Conservation (phyloP, 2,113 vertebrate genomes). For the Gallinago media region DNA sequence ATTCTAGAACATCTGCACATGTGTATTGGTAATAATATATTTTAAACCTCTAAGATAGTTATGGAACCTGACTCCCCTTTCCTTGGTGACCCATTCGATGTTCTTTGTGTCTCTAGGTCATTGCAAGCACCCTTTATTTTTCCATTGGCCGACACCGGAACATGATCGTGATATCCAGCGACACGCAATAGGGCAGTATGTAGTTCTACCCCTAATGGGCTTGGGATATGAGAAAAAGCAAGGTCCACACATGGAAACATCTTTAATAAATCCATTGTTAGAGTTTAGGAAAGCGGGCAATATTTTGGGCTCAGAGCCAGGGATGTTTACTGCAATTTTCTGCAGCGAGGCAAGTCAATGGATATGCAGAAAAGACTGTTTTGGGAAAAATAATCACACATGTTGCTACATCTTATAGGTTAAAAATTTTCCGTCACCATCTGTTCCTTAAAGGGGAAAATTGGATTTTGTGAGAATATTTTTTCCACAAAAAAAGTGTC, state of each 20-base stretch:
- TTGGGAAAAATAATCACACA: neutral
- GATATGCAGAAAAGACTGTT: neutral
- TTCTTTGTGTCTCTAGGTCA: neutral
- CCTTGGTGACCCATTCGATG: neutral
- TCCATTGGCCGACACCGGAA: neutral
- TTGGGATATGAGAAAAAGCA: neutral
- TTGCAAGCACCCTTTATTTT: neutral
- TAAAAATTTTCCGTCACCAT: neutral
- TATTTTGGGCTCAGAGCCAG: neutral
- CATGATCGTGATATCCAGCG: neutral
- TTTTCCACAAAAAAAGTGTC: neutral
- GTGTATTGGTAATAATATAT: neutral
- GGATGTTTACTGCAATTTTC: neutral
- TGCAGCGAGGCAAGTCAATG: neutral
- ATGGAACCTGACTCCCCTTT: neutral
- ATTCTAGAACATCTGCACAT: neutral
- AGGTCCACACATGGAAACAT: neutral
- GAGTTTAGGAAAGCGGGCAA: neutral
- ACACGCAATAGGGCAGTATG: accelerated
- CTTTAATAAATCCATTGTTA: neutral
- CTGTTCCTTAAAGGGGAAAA: slow-evolving; percentile 38
- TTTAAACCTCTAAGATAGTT: neutral
- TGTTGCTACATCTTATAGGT: neutral
- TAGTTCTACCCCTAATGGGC: neutral
- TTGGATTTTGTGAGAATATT: neutral